A percentile compares a stretch with the other conserved stretches of the same genome.
phyloP scores from a whole-genome alignment of 2,797 vertebrate species.

The Tenualosa ilisha region DNA sequence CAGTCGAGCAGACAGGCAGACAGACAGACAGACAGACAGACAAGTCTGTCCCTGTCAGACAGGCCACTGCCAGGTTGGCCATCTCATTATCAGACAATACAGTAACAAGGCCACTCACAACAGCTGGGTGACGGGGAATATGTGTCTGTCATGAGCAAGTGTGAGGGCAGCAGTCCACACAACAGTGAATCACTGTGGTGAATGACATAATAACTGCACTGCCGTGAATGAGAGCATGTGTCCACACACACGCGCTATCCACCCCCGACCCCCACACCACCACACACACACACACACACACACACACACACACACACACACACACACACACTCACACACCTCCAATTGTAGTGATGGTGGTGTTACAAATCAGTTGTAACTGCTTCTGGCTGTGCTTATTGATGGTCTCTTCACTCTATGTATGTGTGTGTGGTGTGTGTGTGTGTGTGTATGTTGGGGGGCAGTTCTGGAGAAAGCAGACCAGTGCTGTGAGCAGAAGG shows the following conservation, averaged over 20 bases:
- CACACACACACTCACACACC: not conserved
- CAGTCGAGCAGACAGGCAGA: not conserved
- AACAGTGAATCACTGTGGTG: not conserved
- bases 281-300: not conserved
- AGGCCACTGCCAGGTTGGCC: not conserved
- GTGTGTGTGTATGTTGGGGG: not conserved
- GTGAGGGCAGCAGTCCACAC: not conserved
- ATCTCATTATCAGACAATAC: not conserved
- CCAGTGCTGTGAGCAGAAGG: not conserved
- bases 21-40: too few species aligned
- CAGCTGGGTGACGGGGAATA: not conserved
- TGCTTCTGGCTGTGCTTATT: not conserved
- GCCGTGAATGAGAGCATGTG: not conserved
- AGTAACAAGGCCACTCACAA: not conserved
- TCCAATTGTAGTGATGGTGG: not conserved
- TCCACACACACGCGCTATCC: too few species aligned
- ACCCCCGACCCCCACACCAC: too few species aligned
- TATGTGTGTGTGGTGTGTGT: conserved; percentile 1
- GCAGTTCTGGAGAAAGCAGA: not conserved
- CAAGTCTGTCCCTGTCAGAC: too few species aligned
- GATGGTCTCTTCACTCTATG: not conserved
- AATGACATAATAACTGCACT: not conserved
- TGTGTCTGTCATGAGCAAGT: not conserved
- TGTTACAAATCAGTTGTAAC: not conserved
- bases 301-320: not conserved